A percentile compares a stretch with the other conserved stretches of the same genome.
Conservation (phyloP, 2,797 vertebrate species). For the Pseudocheirus occidentalis region DNA sequence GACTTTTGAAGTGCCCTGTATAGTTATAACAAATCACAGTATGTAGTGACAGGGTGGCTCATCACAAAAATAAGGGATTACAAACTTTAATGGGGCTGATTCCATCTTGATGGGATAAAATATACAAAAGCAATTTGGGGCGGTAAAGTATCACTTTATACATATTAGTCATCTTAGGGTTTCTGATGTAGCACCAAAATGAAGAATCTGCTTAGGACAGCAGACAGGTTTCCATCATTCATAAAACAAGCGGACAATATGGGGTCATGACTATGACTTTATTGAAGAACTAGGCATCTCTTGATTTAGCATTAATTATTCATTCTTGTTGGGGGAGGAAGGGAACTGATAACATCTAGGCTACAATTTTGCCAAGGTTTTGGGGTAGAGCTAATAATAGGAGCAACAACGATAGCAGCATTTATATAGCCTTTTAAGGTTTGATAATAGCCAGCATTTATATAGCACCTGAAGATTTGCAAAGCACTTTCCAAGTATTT, state of each 20-base stretch:
- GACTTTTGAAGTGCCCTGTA: neutral
- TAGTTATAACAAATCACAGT: neutral
- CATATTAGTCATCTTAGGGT: neutral
- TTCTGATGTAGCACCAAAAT: neutral
- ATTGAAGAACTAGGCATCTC: neutral
- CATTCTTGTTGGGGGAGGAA: neutral
- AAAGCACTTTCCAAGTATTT: neutral
- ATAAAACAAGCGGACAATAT: neutral
- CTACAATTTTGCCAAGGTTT: neutral
- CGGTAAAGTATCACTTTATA: neutral
- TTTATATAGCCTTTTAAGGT: neutral
- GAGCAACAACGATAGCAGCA: neutral
- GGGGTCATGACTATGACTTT: neutral
- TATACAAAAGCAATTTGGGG: neutral
- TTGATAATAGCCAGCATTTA: neutral
- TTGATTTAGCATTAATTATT: neutral
- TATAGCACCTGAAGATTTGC: neutral
- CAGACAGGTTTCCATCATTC: neutral
- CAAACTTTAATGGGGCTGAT: neutral
- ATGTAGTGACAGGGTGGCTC: neutral
- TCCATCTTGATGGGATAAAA: neutral
- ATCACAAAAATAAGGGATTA: neutral
- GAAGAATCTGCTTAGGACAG: neutral
- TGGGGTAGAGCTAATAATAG: neutral
- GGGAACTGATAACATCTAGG: neutral